phyloP scores from a whole-genome alignment of 35 echinoderm and acorn worm species.

The Anneissia japonica region DNA sequence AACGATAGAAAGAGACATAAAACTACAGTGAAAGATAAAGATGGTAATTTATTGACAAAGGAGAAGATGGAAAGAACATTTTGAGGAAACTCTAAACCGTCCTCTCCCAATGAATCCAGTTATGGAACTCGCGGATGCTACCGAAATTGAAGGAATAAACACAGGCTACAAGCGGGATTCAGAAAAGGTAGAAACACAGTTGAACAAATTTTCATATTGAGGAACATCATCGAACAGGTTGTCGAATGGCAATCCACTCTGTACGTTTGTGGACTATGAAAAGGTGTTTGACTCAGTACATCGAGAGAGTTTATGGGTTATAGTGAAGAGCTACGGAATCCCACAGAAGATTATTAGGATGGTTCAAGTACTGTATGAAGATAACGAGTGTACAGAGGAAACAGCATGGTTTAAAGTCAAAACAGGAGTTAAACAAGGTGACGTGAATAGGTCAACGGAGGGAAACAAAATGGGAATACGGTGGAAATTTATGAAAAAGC shows the following conservation, averaged over 20 bases:
- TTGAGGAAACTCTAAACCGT: background rate
- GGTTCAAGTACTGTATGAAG: background rate
- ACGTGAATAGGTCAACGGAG: background rate
- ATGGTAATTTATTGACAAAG: background rate
- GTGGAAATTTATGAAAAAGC: background rate
- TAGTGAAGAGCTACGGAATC: background rate
- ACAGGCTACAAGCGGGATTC: conserved; percentile 5
- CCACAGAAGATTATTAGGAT: background rate
- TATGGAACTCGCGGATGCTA: background rate
- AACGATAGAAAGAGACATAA: background rate
- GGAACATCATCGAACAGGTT: conserved; percentile 1
- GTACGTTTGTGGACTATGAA: background rate
- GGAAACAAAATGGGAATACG: background rate
- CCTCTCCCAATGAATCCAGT: no score
- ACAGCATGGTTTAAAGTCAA: conserved; percentile 4
- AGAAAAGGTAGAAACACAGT: conserved; percentile 11
- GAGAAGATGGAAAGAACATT: background rate
- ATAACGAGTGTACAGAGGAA: background rate
- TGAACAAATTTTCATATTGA: background rate
- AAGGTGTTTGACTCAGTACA: conserved; percentile 3
- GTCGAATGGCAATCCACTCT: background rate
- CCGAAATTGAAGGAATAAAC: background rate
- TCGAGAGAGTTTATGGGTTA: background rate
- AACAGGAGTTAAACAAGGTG: background rate
- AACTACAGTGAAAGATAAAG: background rate